phyloP scores from a whole-genome alignment of 2,888 invertebrate species.

The Zygaena filipendulae region DNA sequence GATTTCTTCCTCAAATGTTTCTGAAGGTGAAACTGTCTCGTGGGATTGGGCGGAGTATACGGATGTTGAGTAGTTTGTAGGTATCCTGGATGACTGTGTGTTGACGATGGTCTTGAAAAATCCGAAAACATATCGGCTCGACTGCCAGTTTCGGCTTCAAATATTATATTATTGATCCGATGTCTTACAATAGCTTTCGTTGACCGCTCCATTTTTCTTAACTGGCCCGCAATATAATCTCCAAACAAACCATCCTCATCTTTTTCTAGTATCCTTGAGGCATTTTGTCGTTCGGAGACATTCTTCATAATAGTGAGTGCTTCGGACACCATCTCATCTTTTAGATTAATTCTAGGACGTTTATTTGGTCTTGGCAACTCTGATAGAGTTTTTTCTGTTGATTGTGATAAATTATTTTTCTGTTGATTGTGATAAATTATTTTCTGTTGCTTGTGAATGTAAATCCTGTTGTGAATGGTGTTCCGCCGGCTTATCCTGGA shows the following conservation, averaged over 20 bases:
- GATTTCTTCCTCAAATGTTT: too few species aligned
- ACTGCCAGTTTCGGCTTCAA: conserved; percentile 17
- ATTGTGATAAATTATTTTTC: conserved; percentile 8
- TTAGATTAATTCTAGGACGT: conserved; percentile 15
- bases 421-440: too few species aligned
- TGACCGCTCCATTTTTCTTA: conserved; percentile 14
- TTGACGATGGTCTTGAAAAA: conserved; percentile 13
- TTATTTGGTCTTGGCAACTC: conserved; percentile 11
- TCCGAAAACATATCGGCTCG: conserved; percentile 10
- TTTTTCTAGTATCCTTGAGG: conserved; percentile 14
- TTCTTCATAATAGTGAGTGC: conserved; percentile 15
- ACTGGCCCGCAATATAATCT: conserved; percentile 16
- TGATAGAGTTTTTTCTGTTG: conserved; percentile 13
- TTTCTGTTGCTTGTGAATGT: too few species aligned
- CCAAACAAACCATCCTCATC: conserved; percentile 16
- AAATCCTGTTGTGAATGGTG: too few species aligned
- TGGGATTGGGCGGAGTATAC: conserved; percentile 11
- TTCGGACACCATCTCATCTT: conserved; percentile 13
- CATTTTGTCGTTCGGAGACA: conserved; percentile 15
- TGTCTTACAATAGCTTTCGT: conserved; percentile 15
- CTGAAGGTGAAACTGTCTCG: too few species aligned
- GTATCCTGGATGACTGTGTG: conserved; percentile 14
- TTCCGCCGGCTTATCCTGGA: too few species aligned
- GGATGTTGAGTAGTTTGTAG: conserved; percentile 10
- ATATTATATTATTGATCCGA: conserved; percentile 18